Conservation (phyloP, 2,888 invertebrate genomes). For the Sesamia inferens region DNA sequence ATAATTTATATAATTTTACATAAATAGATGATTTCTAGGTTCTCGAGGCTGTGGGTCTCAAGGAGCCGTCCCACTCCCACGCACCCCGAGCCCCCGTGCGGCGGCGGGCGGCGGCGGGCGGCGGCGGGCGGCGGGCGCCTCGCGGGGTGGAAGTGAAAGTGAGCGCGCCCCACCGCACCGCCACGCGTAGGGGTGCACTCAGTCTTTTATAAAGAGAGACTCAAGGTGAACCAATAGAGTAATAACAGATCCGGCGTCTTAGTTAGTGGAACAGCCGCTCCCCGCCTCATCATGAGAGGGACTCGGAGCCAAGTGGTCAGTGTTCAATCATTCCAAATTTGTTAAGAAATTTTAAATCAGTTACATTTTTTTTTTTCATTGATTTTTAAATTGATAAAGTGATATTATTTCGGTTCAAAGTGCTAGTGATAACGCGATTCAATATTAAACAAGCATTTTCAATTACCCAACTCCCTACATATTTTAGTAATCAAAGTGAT, state of each 20-base stretch:
- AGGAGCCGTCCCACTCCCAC: conserved; percentile 65
- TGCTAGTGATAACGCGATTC: conserved; percentile 33
- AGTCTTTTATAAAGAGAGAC: conserved; percentile 80
- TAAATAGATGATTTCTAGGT: conserved; percentile 3
- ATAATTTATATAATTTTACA: background rate
- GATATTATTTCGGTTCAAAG: conserved; percentile 31
- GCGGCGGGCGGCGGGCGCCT: too few species aligned
- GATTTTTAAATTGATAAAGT: conserved; percentile 20
- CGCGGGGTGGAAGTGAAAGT: conserved; percentile 80
- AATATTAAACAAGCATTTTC: background rate
- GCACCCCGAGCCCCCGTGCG: conserved; percentile 61
- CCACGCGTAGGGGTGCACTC: conserved; percentile 76
- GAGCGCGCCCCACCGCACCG: conserved; percentile 75
- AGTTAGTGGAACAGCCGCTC: conserved; percentile 81
- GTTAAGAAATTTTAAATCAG: conserved; percentile 26
- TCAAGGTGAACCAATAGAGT: conserved; percentile 81
- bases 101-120: conserved; percentile 37
- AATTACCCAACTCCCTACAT: background rate
- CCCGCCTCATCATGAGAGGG: conserved; percentile 90
- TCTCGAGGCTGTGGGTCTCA: background rate
- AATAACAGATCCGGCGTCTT: conserved; percentile 82
- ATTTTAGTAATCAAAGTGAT: conserved; percentile 1
- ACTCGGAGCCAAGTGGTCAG: conserved; percentile 91
- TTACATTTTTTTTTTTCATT: background rate
- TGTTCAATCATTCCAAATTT: conserved; percentile 70